Evolutionary conservation across 2,113 vertebrate genomes (phyloP).

Genomic region (Ramphastos sulfuratus): DNA sequence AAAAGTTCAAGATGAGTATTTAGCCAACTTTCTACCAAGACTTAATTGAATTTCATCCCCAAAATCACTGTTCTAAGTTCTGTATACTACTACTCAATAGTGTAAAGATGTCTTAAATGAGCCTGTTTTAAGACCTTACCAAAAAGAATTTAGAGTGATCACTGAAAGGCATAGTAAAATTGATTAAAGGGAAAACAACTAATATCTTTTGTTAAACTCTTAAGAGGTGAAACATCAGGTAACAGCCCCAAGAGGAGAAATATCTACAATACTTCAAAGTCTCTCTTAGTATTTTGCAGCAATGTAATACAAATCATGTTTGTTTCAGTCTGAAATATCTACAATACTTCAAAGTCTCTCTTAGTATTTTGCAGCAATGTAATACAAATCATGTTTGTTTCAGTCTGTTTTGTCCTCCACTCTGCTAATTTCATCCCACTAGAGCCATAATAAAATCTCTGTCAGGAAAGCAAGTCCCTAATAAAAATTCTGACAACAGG

Average conservation of each 20-base stretch:
- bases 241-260: background rate
- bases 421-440: background rate
- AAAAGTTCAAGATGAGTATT: background rate
- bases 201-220: background rate
- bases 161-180: background rate
- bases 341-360: background rate
- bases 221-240: background rate
- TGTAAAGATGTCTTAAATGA: background rate
- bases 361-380: background rate
- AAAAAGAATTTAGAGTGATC: background rate
- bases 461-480: no score
- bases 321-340: background rate
- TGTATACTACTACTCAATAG: background rate
- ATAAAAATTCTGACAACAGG: background rate
- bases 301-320: background rate
- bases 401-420: background rate
- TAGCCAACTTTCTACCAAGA: background rate
- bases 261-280: background rate
- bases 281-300: background rate
- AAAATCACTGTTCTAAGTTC: background rate
- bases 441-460: background rate
- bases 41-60: background rate
- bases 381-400: background rate
- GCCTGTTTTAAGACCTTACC: background rate
- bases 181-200: background rate